Conservation (phyloP, 1,140 invertebrate species). For the Akabosia matsudoensis region DNA sequence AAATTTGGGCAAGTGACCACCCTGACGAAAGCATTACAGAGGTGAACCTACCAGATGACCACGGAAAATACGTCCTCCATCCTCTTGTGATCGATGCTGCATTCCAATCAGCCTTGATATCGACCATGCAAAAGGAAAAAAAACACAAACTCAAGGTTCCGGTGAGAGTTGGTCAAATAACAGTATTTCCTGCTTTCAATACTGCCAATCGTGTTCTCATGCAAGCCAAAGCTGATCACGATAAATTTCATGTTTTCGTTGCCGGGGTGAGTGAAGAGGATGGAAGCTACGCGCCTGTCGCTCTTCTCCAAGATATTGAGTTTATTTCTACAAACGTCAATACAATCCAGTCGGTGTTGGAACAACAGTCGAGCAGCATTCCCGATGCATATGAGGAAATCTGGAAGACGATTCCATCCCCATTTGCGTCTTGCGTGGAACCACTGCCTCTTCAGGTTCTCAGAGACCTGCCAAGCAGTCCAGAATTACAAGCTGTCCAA, state of each 20-base stretch:
- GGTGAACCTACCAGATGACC: neutral
- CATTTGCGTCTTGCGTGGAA: neutral
- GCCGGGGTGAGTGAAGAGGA: neutral
- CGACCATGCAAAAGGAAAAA: neutral
- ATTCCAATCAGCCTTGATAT: neutral
- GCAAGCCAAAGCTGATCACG: neutral
- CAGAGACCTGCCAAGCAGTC: neutral
- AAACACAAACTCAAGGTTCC: neutral
- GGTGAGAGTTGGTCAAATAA: neutral
- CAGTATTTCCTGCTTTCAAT: neutral
- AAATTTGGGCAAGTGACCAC: neutral
- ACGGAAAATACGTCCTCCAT: neutral
- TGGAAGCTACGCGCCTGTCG: neutral
- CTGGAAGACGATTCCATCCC: neutral
- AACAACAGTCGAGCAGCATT: conserved; percentile 2
- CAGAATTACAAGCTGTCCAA: neutral
- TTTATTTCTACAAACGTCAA: neutral
- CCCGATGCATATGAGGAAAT: conserved; percentile 2
- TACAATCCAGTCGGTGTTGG: conserved; percentile 1
- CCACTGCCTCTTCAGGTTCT: neutral
- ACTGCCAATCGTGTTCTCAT: neutral
- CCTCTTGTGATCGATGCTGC: neutral
- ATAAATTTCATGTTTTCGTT: neutral
- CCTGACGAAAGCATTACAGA: neutral
- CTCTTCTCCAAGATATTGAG: neutral